Evolutionary conservation across 2,113 vertebrate genomes (phyloP), one percentile per base, ranked within the genome.

Genomic region (Todiramphus saurophagus): DNA sequence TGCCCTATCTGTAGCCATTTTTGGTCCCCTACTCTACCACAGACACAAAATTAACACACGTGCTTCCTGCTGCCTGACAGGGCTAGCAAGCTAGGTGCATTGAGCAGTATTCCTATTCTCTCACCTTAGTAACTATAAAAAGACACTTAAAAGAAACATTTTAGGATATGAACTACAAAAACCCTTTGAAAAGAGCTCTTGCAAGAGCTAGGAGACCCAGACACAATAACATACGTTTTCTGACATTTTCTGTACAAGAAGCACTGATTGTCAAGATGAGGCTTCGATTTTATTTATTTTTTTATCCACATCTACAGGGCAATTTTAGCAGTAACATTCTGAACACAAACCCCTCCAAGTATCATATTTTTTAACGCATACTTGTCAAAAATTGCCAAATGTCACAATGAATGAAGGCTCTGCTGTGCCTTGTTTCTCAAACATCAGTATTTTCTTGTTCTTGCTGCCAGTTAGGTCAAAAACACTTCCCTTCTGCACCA

Each of bases 381-480:
- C 13, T 79, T 89, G 41, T 44, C 51, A 88, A 76, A 93, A 94
- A 74, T 11, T 41, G 27, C 48, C 55, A 37, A 94, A 66, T 28
- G 62, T 16, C 31, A 48, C 30, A 90, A 67, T 41, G 69, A 64
- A 72, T 10, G 50, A 92, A 76, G 43, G 70, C 56, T 74, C 17
- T 7, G 50, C 20, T 83, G 35, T 76, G 59, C 20, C 48, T 80
- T 73, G 16, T 10, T 84, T 70, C 67, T 79, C 76, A 91, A 75
- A 56, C 1, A 1, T 33, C 37, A 48, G 37, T 53, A 69, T 92
- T 88, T 80, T 82, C 41, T 74, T 83, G 30, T 53, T 69, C 48
- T 58, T 83, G 55, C 44, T 89, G 58, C 48, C 74, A 68, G 37
- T 60, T 43, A 83, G 89, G 66, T 70, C 44, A 83, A 90, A 76